Evolutionary conservation across 2,113 vertebrate species (phyloP), one percentile per base, ranked within the genome.

Genomic region (Brachypteracias leptosomus): DNA sequence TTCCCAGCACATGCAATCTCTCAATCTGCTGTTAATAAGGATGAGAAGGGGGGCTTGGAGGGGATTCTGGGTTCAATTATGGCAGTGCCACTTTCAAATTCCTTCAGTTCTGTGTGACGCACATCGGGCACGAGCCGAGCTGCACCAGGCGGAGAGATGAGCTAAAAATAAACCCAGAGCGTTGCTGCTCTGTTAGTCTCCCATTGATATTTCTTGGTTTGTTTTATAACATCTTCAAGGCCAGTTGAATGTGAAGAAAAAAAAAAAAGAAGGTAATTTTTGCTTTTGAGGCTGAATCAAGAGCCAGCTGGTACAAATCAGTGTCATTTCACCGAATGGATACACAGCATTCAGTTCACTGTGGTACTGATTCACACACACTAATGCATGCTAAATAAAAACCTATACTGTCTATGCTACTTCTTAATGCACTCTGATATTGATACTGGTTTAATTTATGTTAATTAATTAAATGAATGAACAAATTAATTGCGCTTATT

Each of bases 371-470:
- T 6, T 29, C 46, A 54, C 54, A 38, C 62, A 28, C 10, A 11
- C 65, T 87, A 18, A 46, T 55, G 46, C 26, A 19, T 29, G 2
- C 58, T 42, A 52, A 51, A 31, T 25, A 63, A 73, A 38, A 44
- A 14, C 16, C 16, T 61, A 10, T 14, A 25, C 9, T 54, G 44
- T 61, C 36, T 66, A 33, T n/a, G 52, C 42, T 67, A 55, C 24
- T 47, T 71, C 52, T 71, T 77, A 71, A 83, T 68, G 80, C 28
- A n/a, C 76, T 91, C 42, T 89, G 70, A 54, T 63, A 78, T 42
- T 61, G 89, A 95, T 93, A 89, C 40, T 47, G 49, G 42, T 91
- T 96, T 93, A 91, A 78, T 51, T 80, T 74, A 51, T 47, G 54
- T 33, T 95, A 91, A 88, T 78, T 92, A 85, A 78, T 61, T 21